These are phyloP conservation scores for Altica lythri DNA, from an alignment of 2,888 invertebrate genomes.

Conservation along the genomic window DNA sequence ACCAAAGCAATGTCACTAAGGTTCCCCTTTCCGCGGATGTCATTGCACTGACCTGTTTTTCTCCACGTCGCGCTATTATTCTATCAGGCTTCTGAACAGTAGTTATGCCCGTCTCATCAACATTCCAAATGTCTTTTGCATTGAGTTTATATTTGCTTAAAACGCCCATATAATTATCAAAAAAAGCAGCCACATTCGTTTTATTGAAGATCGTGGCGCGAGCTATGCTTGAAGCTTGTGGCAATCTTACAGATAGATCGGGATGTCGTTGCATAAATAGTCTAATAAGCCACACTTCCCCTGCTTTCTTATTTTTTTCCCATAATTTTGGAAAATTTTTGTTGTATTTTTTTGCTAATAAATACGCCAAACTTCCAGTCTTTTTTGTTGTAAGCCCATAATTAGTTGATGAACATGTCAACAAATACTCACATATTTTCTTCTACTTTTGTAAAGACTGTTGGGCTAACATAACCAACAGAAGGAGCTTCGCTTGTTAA, in stretches of 20 bases:
- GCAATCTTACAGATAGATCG: constrained; percentile 5
- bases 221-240: constrained; percentile 17
- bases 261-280: constrained; percentile 1
- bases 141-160: constrained; percentile 7
- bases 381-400: neutral
- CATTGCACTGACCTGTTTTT: constrained; percentile 20
- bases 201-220: constrained; percentile 13
- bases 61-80: constrained; percentile 15
- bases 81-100: constrained; percentile 17
- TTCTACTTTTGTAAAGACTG: neutral
- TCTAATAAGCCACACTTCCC: neutral
- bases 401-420: neutral
- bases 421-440: neutral
- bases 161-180: constrained; percentile 1
- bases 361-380: neutral
- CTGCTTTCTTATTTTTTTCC: neutral
- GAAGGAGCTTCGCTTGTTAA: neutral
- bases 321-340: neutral
- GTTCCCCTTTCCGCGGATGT: constrained; percentile 13
- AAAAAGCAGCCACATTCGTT: constrained; percentile 8
- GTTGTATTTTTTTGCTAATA: neutral
- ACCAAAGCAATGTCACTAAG: constrained; percentile 9
- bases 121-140: constrained; percentile 12
- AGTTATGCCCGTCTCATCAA: constrained; percentile 9
- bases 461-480: neutral